Base-by-base conservation (phyloP, 2,797 vertebrate species). In the Galaxias olidus region DNA sequence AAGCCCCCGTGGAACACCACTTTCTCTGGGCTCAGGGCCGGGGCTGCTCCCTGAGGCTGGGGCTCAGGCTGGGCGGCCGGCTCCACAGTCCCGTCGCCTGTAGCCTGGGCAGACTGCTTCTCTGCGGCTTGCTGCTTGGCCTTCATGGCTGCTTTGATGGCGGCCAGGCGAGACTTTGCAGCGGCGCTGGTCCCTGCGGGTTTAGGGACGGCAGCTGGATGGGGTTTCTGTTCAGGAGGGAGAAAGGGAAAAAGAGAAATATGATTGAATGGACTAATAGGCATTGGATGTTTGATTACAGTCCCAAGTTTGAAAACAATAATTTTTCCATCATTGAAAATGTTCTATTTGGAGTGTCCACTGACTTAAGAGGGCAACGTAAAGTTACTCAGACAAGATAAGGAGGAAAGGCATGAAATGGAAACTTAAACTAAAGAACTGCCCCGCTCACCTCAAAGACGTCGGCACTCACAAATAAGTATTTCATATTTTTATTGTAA, bases 1-100 rank as follows among this genome's bases (percentile, higher is more conserved):
- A 97, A 96, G 0, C 94, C 95, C 0, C 89, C 96, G 13, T 97
- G 91, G 56, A 96, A 96, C 18, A 93, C 88, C 46, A 96, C 87
- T 0, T 79, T 83, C 20, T 91, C 91, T 1, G 65, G 30, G 3
- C 30, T 30, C 6, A 6, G 30, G 30, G 30, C 30, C 30, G 30
- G 20, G 0, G 14, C 41, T 43, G 62, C 54, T 4, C 62, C 10
- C 41, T 88, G 76, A 51, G 82, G 75, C 20, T 86, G 86, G 1
- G 63, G 30, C 30, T 30, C 30, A 30, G 30, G 30, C 6, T 30
- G 20, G 0, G 13, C 41, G 73, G 49, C 0, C 0, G 62, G 0
- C 19, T 54, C 42, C 6, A 66, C 5, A 1, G 59, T 1, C 19
- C 0, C 8, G 11, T 49, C 56, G 4, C 20, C 72, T 6, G 77